phyloP scores from a whole-genome alignment of 2,797 vertebrate species.

The Hemibagrus guttatus region DNA sequence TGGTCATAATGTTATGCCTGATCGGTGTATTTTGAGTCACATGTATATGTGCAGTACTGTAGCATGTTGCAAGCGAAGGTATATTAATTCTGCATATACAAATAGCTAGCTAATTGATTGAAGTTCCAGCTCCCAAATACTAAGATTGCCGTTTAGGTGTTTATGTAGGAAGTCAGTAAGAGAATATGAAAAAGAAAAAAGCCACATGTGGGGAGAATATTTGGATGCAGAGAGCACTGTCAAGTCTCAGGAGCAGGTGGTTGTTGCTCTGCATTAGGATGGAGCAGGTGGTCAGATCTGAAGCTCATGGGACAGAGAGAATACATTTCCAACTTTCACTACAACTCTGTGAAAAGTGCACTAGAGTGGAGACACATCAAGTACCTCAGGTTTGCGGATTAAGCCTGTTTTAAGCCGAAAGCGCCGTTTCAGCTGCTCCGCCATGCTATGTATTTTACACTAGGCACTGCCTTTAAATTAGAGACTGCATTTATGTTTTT shows the following conservation, averaged over 20 bases:
- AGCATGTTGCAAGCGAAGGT: not conserved
- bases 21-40: too few relatives aligned
- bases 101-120: too few relatives aligned
- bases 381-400: not conserved
- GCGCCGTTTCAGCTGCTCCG: not conserved
- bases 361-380: not conserved
- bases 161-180: not conserved
- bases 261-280: not conserved
- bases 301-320: not conserved
- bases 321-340: not conserved
- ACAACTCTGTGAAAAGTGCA: not conserved
- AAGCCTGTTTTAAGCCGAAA: too few relatives aligned
- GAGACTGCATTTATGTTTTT: not conserved
- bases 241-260: conserved; percentile 1
- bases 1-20: too few relatives aligned
- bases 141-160: not conserved
- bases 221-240: not conserved
- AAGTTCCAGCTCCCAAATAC: not conserved
- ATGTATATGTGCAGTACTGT: not conserved
- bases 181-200: not conserved
- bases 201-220: not conserved
- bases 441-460: too few relatives aligned
- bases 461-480: not conserved
- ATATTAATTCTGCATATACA: not conserved
- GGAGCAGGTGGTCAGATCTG: conserved; percentile 25